Base-by-base conservation (phyloP, 1,140 invertebrate genomes). In the Megathymus violae region DNA sequence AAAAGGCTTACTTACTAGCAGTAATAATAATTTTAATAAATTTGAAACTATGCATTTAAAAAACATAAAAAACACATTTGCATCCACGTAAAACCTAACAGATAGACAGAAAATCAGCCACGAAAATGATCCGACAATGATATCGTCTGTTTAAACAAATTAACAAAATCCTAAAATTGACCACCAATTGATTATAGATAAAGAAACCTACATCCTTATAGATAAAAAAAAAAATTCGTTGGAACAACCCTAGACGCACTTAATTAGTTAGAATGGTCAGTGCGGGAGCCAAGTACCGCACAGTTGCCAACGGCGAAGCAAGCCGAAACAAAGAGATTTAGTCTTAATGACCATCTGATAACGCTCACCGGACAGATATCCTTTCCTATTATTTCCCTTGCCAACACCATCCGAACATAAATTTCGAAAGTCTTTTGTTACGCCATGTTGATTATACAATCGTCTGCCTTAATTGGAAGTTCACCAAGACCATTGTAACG, bases 221-320 rank as follows among this genome's bases (percentile, higher is more conserved):
- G 22, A 47, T 13, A 25, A 47, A 47, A 47, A 14, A 31, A 9
- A 1, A 31, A 7, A 31, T 31, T 31, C 11, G 22, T 47, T 7
- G 16, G 51, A 58, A 58, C 54, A 58, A 27, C 41, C 52, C 52
- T 56, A 56, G 41, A 41, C 52, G 22, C 52, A 44, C 52, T 56
- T 56, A 56, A 56, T 56, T 56, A 56, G 52, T 56, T 56, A 56
- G 52, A 56, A 56, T 27, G 52, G 52, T 56, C 52, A 56, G 22
- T 27, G 17, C 52, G 13, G 16, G 31, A 56, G 52, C 52, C 52
- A 56, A 56, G 51, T 44, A 31, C 25, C 41, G 54, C n/a, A n/a
- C 41, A 47, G 54, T 59, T 59, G 43, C 43, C 27, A 59, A 36
- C 41, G 4, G 27, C 27, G 43, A 36, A 27, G 41, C 52, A 58